Evolutionary conservation across 2,113 vertebrate genomes (phyloP).

Genomic region (Phalacrocorax aristotelis): DNA sequence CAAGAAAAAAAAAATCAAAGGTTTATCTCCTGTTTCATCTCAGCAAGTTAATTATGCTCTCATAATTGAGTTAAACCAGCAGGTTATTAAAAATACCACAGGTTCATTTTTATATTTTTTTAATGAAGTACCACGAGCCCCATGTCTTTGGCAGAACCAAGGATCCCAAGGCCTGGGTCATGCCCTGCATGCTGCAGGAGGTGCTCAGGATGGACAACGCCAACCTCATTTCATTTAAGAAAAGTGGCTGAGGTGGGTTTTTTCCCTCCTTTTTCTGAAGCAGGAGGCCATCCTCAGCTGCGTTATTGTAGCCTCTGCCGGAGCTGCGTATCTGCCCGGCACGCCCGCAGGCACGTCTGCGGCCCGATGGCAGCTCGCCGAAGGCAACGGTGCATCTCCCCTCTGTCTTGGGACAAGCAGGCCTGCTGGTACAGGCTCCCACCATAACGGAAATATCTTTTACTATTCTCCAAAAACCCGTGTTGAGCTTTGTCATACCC

Average conservation of each 20-base stretch:
- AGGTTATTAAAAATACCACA: slow-evolving; percentile 51
- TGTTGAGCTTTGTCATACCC: background rate
- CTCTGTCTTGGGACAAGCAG: fast-evolving
- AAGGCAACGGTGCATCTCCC: background rate
- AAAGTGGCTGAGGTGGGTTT: background rate
- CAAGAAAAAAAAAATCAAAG: slow-evolving; percentile 34
- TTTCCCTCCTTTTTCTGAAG: background rate
- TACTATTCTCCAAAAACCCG: background rate
- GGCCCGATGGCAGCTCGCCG: fast-evolving
- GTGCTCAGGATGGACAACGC: background rate
- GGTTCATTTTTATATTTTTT: background rate
- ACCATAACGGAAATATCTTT: background rate
- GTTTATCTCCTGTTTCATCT: slow-evolving; percentile 58
- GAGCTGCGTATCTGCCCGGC: background rate
- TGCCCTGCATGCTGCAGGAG: background rate
- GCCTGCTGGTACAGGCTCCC: background rate
- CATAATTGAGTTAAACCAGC: slow-evolving; percentile 49
- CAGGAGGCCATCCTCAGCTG: background rate
- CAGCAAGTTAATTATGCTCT: slow-evolving; percentile 53
- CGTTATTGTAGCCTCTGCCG: fast-evolving
- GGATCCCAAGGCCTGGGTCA: background rate
- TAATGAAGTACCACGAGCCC: background rate
- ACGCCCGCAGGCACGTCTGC: fast-evolving
- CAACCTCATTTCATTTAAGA: too few species aligned
- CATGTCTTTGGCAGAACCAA: background rate